These are phyloP conservation scores for Aplochiton taeniatus DNA, from an alignment of 2,797 vertebrate species.

Conservation along the genomic window DNA sequence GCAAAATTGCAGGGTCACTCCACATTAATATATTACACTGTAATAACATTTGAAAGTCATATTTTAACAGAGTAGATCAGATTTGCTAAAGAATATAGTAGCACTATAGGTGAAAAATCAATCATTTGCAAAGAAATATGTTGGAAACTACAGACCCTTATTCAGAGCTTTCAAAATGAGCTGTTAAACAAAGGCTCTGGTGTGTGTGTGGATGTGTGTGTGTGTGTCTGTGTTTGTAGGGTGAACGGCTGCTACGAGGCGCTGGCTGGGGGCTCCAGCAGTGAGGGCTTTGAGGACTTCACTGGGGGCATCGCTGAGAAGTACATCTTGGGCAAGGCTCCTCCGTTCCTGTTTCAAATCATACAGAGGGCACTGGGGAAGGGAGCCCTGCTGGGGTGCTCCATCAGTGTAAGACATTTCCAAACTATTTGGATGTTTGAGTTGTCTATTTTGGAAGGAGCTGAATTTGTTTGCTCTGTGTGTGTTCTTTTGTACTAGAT, in stretches of 20 bases:
- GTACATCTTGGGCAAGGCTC: slow-evolving; percentile 76
- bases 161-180: too few relatives aligned
- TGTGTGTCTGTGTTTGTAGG: slow-evolving; percentile 49
- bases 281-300: slow-evolving; percentile 85
- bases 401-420: slow-evolving; percentile 78
- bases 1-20: too few relatives aligned
- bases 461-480: background rate
- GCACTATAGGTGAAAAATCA: too few relatives aligned
- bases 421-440: too few relatives aligned
- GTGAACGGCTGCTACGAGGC: slow-evolving; percentile 83
- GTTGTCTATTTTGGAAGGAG: background rate
- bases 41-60: too few relatives aligned
- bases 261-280: slow-evolving; percentile 81
- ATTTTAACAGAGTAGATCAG: too few relatives aligned
- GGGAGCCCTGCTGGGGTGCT: slow-evolving; percentile 82
- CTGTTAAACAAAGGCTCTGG: too few relatives aligned
- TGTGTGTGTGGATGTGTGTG: background rate
- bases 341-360: slow-evolving; percentile 75
- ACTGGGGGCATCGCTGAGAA: slow-evolving; percentile 83
- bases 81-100: too few relatives aligned
- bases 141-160: too few relatives aligned
- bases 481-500: slow-evolving; percentile 61
- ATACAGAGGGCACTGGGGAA: slow-evolving; percentile 79
- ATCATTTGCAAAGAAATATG: too few relatives aligned
- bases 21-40: too few relatives aligned